These are phyloP conservation scores for Zalophus californianus DNA, from an alignment of 2,797 vertebrate genomes.

Conservation along the genomic window DNA sequence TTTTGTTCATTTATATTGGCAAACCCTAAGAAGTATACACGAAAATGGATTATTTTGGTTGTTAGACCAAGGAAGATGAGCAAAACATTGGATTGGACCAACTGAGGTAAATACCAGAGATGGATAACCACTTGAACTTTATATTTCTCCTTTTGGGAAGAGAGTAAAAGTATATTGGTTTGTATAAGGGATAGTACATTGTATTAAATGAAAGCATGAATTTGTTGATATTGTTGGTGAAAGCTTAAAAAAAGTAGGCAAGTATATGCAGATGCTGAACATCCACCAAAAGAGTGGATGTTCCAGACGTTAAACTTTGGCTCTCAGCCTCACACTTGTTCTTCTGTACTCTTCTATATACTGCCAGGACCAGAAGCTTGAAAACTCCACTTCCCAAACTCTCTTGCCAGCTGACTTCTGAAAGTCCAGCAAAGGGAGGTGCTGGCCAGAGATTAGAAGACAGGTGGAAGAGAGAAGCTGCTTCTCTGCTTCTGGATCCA, in stretches of 20 bases:
- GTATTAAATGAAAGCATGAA: not conserved
- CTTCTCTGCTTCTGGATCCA: constrained; percentile 3
- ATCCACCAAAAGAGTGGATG: not conserved
- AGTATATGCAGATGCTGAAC: not conserved
- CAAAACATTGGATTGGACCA: not conserved
- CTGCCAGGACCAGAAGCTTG: not conserved
- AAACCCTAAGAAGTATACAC: not conserved
- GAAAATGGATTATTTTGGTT: not conserved
- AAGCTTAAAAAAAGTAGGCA: not conserved
- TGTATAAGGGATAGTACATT: not conserved
- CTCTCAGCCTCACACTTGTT: not conserved
- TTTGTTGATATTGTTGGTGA: not conserved
- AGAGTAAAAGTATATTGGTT: not conserved
- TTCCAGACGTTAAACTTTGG: not conserved
- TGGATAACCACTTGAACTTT: not conserved
- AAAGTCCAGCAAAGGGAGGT: not conserved
- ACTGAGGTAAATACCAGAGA: not conserved
- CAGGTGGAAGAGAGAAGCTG: not conserved
- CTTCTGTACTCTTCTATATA: not conserved
- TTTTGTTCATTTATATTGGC: not conserved
- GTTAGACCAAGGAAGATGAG: not conserved
- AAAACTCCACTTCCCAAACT: constrained; percentile 33
- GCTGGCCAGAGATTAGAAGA: not conserved
- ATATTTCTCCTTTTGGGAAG: not conserved
- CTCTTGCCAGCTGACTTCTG: not conserved